phyloP scores from a whole-genome alignment of 2,888 invertebrate species.

The Hypercompe scribonia region DNA sequence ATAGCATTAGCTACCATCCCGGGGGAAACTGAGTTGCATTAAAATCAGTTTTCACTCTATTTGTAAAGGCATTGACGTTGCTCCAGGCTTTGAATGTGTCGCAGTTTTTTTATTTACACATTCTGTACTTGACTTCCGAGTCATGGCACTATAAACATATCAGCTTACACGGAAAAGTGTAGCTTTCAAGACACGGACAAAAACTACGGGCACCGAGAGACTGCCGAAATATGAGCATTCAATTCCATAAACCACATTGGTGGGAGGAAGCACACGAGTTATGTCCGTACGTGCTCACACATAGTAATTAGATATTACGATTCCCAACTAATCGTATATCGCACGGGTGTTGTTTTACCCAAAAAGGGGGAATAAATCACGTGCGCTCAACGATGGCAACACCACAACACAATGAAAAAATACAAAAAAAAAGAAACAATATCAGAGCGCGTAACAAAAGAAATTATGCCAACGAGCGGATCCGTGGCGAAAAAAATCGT shows the following conservation, averaged over 20 bases:
- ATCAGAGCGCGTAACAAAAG: slow-evolving; percentile 83
- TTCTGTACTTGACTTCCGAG: slow-evolving; percentile 58
- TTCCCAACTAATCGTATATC: slow-evolving; percentile 84
- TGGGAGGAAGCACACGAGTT: slow-evolving; percentile 83
- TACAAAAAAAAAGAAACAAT: slow-evolving; percentile 81
- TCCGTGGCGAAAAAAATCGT: slow-evolving; percentile 82
- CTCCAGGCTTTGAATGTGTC: slow-evolving; percentile 42
- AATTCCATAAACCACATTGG: slow-evolving; percentile 86
- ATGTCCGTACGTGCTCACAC: slow-evolving; percentile 83
- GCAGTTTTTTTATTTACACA: slow-evolving; percentile 56
- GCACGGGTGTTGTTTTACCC: slow-evolving; percentile 86
- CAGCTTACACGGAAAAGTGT: slow-evolving; percentile 74
- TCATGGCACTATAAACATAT: slow-evolving; percentile 71
- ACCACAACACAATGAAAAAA: slow-evolving; percentile 78
- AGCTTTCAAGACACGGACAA: slow-evolving; percentile 73
- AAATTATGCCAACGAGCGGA: slow-evolving; percentile 81
- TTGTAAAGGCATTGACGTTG: slow-evolving; percentile 58
- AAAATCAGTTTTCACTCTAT: slow-evolving; percentile 64
- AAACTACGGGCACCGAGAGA: slow-evolving; percentile 80
- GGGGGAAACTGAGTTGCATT: slow-evolving; percentile 63
- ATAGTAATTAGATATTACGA: slow-evolving; percentile 86
- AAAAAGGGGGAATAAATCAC: slow-evolving; percentile 84
- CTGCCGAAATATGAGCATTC: slow-evolving; percentile 85
- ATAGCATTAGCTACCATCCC: slow-evolving; percentile 78
- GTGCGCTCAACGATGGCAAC: slow-evolving; percentile 71